Conservation (phyloP, 2,888 invertebrate genomes). For the Torymus texanus region DNA sequence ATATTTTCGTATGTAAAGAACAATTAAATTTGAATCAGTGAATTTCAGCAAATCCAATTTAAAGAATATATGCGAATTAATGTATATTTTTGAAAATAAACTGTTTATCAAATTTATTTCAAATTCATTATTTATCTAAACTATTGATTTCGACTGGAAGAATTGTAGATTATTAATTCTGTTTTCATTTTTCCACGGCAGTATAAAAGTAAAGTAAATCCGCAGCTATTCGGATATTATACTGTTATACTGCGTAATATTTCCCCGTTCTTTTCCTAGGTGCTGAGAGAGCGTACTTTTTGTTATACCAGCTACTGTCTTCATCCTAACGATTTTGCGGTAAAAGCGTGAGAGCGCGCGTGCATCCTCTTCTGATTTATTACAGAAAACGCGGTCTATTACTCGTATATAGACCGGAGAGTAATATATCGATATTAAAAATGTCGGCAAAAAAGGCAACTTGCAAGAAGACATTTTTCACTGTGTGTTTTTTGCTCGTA, state of each 20-base stretch:
- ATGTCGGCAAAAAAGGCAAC: slow-evolving; percentile 34
- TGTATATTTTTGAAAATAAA: no score
- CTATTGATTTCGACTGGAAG: no score
- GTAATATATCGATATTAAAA: slow-evolving; percentile 49
- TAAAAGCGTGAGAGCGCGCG: slow-evolving; percentile 45
- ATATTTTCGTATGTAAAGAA: no score
- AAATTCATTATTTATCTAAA: no score
- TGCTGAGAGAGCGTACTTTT: background rate
- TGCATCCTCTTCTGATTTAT: slow-evolving; percentile 49
- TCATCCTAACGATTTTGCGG: slow-evolving; percentile 17
- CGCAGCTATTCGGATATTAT: slow-evolving; percentile 13
- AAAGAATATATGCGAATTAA: no score
- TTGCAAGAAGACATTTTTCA: slow-evolving; percentile 25
- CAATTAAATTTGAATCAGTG: no score
- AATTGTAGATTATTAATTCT: slow-evolving; percentile 10
- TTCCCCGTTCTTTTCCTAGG: slow-evolving; percentile 13
- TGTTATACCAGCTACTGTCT: background rate
- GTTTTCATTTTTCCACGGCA: slow-evolving; percentile 28
- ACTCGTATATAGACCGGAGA: slow-evolving; percentile 2
- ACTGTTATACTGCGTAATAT: slow-evolving; percentile 14
- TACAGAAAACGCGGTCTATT: slow-evolving; percentile 27
- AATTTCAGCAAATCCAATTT: no score
- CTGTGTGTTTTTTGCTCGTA: slow-evolving; percentile 8
- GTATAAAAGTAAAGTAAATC: slow-evolving; percentile 31
- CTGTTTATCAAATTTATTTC: no score